A percentile compares a stretch with the other conserved stretches of the same genome.
Evolutionary conservation across 2,888 invertebrate species (phyloP).

Genomic region (Myopa testacea): DNA sequence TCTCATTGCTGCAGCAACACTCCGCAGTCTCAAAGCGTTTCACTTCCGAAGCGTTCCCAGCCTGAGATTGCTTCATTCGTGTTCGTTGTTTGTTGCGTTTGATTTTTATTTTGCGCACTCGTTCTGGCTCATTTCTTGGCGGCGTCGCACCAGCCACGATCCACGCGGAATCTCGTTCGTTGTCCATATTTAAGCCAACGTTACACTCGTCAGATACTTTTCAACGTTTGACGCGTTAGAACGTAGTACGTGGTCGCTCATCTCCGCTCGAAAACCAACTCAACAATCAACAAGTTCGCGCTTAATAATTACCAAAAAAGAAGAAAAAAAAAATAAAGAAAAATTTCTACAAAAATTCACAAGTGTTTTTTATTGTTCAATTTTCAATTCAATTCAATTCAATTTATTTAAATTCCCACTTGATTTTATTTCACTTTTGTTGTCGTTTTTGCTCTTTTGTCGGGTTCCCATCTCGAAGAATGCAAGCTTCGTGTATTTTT

Average conservation of each 20-base stretch:
- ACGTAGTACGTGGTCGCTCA: conserved; percentile 41
- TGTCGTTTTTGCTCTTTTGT: background rate
- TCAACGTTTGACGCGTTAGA: conserved; percentile 57
- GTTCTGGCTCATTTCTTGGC: background rate
- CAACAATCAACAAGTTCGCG: conserved; percentile 4
- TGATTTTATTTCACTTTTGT: background rate
- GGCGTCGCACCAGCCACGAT: background rate
- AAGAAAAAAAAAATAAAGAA: background rate
- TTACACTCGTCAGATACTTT: conserved; percentile 58
- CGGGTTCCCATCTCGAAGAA: background rate
- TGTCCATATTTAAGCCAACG: conserved; percentile 56
- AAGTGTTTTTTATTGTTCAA: background rate
- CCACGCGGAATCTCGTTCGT: conserved; percentile 17
- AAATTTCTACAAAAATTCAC: background rate
- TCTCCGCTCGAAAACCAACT: background rate
- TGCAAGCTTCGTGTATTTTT: background rate
- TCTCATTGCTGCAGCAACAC: background rate
- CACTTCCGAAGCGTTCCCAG: conserved; percentile 44
- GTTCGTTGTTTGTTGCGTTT: background rate
- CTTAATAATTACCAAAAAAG: background rate
- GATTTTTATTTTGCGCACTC: conserved; percentile 4
- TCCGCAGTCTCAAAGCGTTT: background rate
- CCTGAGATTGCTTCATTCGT: no score
- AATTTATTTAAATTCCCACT: no score
- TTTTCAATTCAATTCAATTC: background rate